Conservation (phyloP, 2,113 vertebrate species). For the Phaethon lepturus region DNA sequence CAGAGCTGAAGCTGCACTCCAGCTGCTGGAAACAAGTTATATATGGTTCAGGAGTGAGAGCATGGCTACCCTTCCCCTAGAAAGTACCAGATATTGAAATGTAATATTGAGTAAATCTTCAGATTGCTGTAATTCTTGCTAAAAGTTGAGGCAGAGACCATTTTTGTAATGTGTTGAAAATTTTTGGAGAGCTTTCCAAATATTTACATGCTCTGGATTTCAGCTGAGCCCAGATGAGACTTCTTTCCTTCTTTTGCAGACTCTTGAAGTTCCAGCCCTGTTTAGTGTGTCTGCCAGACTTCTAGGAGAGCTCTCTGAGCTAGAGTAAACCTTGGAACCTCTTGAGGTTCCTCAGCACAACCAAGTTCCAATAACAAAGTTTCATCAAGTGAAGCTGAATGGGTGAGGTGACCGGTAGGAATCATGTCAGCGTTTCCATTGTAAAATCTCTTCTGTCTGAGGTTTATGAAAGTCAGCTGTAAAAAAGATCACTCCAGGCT, state of each 20-base stretch:
- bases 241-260: not conserved
- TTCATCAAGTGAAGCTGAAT: not conserved
- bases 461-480: not conserved
- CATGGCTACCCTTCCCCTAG: not conserved
- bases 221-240: not conserved
- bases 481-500: not conserved
- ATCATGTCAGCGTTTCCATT: not conserved
- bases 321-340: not conserved
- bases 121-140: constrained; percentile 15
- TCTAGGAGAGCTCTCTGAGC: not conserved
- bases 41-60: not conserved
- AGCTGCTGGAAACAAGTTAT: not conserved
- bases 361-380: not conserved
- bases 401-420: not conserved
- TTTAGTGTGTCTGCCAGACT: not conserved
- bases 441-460: not conserved
- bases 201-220: not conserved
- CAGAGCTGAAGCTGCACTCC: not conserved
- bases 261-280: not conserved
- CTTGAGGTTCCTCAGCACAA: not conserved
- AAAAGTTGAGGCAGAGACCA: not conserved
- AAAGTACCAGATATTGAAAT: not conserved
- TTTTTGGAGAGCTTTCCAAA: not conserved
- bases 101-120: constrained; percentile 2
- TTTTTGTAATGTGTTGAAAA: not conserved